Base-by-base conservation (phyloP, 1,140 invertebrate species). In the Drosophila mauritiana region DNA sequence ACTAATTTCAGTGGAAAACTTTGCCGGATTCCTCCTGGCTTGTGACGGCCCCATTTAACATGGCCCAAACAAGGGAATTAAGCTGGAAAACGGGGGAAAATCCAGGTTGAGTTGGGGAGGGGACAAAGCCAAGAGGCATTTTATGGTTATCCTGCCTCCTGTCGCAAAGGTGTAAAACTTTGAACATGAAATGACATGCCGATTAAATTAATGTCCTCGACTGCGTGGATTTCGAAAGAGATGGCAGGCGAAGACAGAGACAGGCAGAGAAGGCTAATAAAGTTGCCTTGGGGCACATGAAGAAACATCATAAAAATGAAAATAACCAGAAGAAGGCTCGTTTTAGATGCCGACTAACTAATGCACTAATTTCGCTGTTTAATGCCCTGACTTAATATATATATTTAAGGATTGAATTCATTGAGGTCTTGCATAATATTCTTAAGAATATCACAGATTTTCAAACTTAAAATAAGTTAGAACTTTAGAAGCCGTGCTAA, bases 131-230 rank as follows among this genome's bases (percentile, higher is more conserved):
- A 55, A 63, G 51, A 74, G 72, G 59, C 73, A 58, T 74, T 75
- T 75, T 65, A 75, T 75, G 53, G 34, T 43, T 52, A 52, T 59
- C 67, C 67, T 34, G 34, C 36, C 57, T 52, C 37, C 53, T 39
- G 40, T 57, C 46, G 52, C 20, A 75, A 48, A 75, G 73, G 73
- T 75, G 73, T 75, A 75, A 75, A 75, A 75, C 73, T 75, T 75
- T 75, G 73, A 75, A 75, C 73, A 75, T 53, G 72, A 56, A 75
- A 75, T 67, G 73, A 64, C 72, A 75, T 75, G 72, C 73, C 73
- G 73, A 75, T 75, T 75, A 75, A 75, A 75, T 75, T 67, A 75
- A 75, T 75, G 73, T 75, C 52, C 72, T 27, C 27, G 40, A 46
- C 54, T 40, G 42, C 27, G 51, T 40, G 17, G 15, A 11, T 42